Evolutionary conservation across 2,888 invertebrate genomes (phyloP).

Genomic region (Xanthorhoe designata): DNA sequence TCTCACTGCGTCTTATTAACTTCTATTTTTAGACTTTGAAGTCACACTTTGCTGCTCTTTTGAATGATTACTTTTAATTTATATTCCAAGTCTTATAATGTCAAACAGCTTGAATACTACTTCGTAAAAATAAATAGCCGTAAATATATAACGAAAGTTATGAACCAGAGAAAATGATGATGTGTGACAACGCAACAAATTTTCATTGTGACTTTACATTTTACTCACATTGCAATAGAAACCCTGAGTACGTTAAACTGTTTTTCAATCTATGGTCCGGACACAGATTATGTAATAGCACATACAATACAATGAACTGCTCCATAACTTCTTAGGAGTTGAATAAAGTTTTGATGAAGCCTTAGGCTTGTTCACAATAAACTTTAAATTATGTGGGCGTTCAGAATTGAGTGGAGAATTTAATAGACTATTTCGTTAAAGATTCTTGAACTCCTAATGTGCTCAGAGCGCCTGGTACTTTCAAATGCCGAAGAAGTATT

Average conservation of each 20-base stretch:
- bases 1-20: constrained; percentile 24
- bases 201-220: constrained; percentile 8
- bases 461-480: constrained; percentile 1
- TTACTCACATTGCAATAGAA: neutral
- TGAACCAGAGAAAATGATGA: neutral
- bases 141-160: neutral
- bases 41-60: constrained; percentile 16
- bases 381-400: constrained; percentile 14
- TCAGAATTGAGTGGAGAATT: neutral
- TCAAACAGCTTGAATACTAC: too few relatives aligned
- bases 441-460: constrained; percentile 1
- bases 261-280: neutral
- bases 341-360: constrained; percentile 16
- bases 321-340: constrained; percentile 10
- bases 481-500: neutral
- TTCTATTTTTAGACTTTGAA: constrained; percentile 32
- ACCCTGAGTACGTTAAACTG: constrained; percentile 1
- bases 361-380: constrained; percentile 3
- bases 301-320: neutral
- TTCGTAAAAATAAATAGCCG: neutral
- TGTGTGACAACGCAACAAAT: neutral
- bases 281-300: neutral
- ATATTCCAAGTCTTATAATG: constrained; percentile 6
- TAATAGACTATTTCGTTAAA: neutral
- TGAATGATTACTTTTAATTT: constrained; percentile 24